These are phyloP conservation scores for Thysanoteuthis rhombus DNA, from an alignment of 2,888 invertebrate genomes.

Conservation along the genomic window DNA sequence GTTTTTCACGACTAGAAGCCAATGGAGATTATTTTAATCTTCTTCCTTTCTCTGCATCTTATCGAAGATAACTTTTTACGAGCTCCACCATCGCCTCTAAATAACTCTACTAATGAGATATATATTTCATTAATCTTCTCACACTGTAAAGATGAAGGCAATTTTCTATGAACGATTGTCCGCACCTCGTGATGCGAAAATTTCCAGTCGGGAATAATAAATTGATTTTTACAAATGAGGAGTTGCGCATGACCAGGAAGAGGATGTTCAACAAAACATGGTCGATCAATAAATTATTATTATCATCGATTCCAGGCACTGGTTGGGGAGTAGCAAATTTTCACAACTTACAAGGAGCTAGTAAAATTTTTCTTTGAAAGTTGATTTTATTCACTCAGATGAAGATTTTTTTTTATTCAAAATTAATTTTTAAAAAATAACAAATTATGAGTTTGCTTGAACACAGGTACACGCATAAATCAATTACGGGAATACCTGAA, in stretches of 20 bases:
- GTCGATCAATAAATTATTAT: too few species aligned
- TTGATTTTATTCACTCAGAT: too few species aligned
- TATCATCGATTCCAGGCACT: too few species aligned
- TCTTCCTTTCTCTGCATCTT: neutral
- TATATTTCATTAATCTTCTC: conserved; percentile 12
- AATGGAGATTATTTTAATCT: neutral
- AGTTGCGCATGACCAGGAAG: neutral
- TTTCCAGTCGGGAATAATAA: neutral
- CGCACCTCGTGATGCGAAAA: neutral
- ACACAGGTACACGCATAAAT: too few species aligned
- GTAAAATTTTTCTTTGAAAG: too few species aligned
- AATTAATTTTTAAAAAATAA: too few species aligned
- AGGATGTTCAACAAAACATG: neutral
- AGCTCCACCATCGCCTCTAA: neutral
- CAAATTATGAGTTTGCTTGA: too few species aligned
- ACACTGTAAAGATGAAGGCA: neutral
- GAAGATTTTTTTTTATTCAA: too few species aligned
- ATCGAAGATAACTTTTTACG: neutral
- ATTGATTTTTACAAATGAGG: neutral
- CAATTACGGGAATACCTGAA: too few species aligned
- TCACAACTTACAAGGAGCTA: too few species aligned
- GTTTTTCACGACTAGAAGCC: neutral
- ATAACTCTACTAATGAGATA: neutral
- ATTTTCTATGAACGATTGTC: neutral
- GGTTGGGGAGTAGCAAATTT: too few species aligned